Base-by-base conservation (phyloP, 1,140 invertebrate genomes). In the Habropoda laboriosa region DNA sequence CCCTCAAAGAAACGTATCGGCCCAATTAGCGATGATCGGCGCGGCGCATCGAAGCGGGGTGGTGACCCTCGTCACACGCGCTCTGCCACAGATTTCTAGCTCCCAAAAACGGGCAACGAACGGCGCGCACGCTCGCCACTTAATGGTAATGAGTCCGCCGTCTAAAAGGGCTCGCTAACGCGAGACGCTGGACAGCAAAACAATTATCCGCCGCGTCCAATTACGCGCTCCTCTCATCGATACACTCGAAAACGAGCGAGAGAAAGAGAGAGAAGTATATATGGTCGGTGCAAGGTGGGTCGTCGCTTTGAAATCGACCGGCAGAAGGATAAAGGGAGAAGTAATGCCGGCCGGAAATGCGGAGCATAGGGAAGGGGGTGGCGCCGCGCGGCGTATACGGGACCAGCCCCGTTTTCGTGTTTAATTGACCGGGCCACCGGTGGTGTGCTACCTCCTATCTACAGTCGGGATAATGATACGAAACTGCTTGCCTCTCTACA, bases 131-230 rank as follows among this genome's bases (percentile, higher is more conserved):
- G 57, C 60, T 27, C 58, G 58, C 68, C 58, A 79, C 77, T 79
- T 79, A 79, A 79, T 73, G 70, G 58, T 79, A 79, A 79, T 79
- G 77, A 79, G 77, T 63, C n/a, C 49, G 6, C 21, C 70, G 68
- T 73, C 70, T 64, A 80, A 80, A 75, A 80, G 72, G 51, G 53
- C 49, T 61, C 16, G 61, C 71, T 60, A 75, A 75, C 61, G 49
- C 72, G 61, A 75, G 51, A 70, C 47, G 77, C n/a, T 51, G 78
- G 70, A 75, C 72, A 58, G 58, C 71, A 45, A 75, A 80, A 80
- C 78, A 82, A 82, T 85, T 83, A 85, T 82, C 81, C 81, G 72
- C 78, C 81, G 75, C 75, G 76, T 82, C 83, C 83, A 85, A 85
- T 85, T 85, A 85, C 80, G 81, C 79, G 64, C 35, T 70, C 63